Conservation (phyloP, 1,140 invertebrate genomes). For the Bombus confusus region DNA sequence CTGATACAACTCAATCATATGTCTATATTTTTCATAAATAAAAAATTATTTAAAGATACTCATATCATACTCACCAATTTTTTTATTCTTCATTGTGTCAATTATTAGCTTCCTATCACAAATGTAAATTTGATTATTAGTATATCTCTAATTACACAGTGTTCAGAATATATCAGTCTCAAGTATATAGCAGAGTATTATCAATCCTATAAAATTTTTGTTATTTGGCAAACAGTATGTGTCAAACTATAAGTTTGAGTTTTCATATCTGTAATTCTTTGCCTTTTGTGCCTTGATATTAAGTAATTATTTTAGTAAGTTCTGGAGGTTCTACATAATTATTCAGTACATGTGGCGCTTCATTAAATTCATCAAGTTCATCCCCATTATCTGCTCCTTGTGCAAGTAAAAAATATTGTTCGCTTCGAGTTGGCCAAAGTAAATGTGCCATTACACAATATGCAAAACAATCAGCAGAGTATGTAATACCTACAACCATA, state of each 20-base stretch:
- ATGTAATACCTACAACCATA: slow-evolving; percentile 91
- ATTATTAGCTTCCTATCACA: slow-evolving; percentile 60
- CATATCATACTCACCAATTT: slow-evolving; percentile 58
- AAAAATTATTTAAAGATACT: slow-evolving; percentile 46
- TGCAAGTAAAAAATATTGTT: slow-evolving; percentile 94
- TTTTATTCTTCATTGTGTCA: slow-evolving; percentile 22
- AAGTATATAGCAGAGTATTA: slow-evolving; percentile 72
- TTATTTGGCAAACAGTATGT: slow-evolving; percentile 76
- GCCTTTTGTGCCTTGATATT: slow-evolving; percentile 57
- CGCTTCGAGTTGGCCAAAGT: slow-evolving; percentile 94
- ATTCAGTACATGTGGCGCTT: slow-evolving; percentile 93
- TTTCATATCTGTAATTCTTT: slow-evolving; percentile 43
- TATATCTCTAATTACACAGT: slow-evolving; percentile 59
- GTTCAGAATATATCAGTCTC: slow-evolving; percentile 79
- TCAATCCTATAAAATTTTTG: slow-evolving; percentile 64
- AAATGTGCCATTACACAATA: slow-evolving; percentile 97
- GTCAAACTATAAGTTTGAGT: slow-evolving; percentile 67
- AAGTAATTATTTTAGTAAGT: slow-evolving; percentile 79
- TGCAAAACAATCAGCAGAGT: slow-evolving; percentile 96
- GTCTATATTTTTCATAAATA: slow-evolving; percentile 11
- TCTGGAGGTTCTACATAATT: slow-evolving; percentile 83
- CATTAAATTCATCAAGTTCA: slow-evolving; percentile 95
- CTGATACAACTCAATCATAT: slow-evolving; percentile 21
- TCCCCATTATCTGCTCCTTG: slow-evolving; percentile 88
- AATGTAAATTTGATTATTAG: slow-evolving; percentile 54